Evolutionary conservation across 2,888 invertebrate genomes (phyloP), one percentile per base, ranked within the genome.

Genomic region (Conchocele bisecta): DNA sequence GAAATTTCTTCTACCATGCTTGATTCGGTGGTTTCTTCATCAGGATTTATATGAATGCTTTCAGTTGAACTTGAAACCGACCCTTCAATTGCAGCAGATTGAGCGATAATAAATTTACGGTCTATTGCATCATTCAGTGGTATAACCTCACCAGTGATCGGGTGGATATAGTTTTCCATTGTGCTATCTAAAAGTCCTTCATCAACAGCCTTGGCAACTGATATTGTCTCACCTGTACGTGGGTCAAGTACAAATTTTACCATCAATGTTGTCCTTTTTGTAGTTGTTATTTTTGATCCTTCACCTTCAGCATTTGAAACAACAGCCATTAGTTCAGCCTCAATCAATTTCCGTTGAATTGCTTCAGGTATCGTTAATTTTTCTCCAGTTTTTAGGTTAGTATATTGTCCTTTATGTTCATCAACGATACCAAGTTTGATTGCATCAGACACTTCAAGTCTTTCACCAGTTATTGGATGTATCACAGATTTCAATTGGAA

Each of bases 191-290:
- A 94, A 57, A 98, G 93, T 89, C 98, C 97, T 86, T 95, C 94
- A 89, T 96, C 96, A 86, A 98, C 97, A 31, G 97, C 97, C 93
- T 98, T 97, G 77, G 97, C 91, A 76, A 98, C 93, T n/a, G 97
- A 96, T 37, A 98, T 93, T 89, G 95, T 94, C 81, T 90, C 90
- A 28, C 92, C 91, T 28, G 92, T 92, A 94, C 95, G 93, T 78
- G 92, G 91, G 84, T 96, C 95, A 50, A 94, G 93, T 86, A 96
- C 95, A 71, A 86, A 85, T 41, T 85, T 86, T n/a, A 91, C 85
- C 58, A 86, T 83, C 44, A 89, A 82, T 5, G 88, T 88, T 22
- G 88, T 87, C 61, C 87, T 73, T 65, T 89, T 88, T 17, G 88
- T 86, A 17, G 88, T 89, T 11, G 83, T 87, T 11, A 90, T 95